Evolutionary conservation across 2,888 invertebrate genomes (phyloP).

Genomic region (Labia minor): DNA sequence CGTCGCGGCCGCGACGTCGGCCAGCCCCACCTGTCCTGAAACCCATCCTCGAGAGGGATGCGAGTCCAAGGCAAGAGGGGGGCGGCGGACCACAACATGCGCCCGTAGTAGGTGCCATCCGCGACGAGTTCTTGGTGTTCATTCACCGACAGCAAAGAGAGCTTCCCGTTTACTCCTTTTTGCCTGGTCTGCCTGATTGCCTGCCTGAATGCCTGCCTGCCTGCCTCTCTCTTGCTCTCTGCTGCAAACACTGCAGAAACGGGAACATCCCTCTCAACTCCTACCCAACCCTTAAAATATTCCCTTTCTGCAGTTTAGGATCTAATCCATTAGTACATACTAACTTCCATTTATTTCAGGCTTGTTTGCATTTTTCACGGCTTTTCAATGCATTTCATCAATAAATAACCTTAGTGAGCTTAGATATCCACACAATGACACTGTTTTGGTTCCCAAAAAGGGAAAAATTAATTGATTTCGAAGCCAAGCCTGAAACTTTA

Average conservation of each 20-base stretch:
- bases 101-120: slow-evolving; percentile 86
- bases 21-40: slow-evolving; percentile 2
- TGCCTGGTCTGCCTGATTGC: too few relatives aligned
- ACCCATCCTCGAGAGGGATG: background rate
- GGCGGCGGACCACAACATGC: slow-evolving; percentile 62
- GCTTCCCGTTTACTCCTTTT: too few relatives aligned
- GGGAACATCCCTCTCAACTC: background rate
- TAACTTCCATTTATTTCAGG: background rate
- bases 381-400: background rate
- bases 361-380: background rate
- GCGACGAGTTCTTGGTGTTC: slow-evolving; percentile 44
- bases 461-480: background rate
- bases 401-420: background rate
- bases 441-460: background rate
- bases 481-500: background rate
- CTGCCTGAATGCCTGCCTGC: background rate
- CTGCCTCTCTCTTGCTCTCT: background rate
- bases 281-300: too few relatives aligned
- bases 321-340: background rate
- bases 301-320: background rate
- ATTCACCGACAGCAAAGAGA: too few relatives aligned
- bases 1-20: slow-evolving; percentile 16
- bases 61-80: slow-evolving; percentile 23
- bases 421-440: background rate
- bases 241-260: background rate